A percentile compares a stretch with the other conserved stretches of the same genome.
phyloP scores from a whole-genome alignment of 2,888 invertebrate genomes.

The Drosophila multiciliata region DNA sequence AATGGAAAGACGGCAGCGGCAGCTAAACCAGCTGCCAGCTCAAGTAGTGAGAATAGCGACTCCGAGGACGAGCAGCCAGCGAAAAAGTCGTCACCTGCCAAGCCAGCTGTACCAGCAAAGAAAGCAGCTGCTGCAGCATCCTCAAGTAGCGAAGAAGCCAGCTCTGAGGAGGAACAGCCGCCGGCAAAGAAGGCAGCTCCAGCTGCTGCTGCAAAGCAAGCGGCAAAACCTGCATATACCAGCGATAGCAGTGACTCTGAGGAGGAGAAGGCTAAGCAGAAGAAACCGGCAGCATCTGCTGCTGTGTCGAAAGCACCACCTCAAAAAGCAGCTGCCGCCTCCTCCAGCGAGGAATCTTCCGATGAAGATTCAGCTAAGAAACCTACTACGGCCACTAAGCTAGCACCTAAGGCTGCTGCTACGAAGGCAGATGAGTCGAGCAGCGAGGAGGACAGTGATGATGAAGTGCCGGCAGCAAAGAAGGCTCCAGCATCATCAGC shows the following conservation, averaged over 20 bases:
- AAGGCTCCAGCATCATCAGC: constrained; percentile 77
- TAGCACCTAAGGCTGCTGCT: constrained; percentile 53
- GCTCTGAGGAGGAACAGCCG: constrained; percentile 41
- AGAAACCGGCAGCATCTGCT: constrained; percentile 8
- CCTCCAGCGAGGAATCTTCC: constrained; percentile 55
- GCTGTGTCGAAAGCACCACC: constrained; percentile 16
- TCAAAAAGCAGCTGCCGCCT: constrained; percentile 40
- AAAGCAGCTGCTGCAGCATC: constrained; percentile 27
- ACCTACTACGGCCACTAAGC: constrained; percentile 62
- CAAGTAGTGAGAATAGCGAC: constrained; percentile 50
- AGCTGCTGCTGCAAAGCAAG: constrained; percentile 10
- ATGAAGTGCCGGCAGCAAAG: constrained; percentile 49
- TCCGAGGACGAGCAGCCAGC: constrained; percentile 49
- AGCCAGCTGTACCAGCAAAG: constrained; percentile 23
- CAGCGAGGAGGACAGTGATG: constrained; percentile 52
- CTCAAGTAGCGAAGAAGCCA: constrained; percentile 55
- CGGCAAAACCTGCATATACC: constrained; percentile 12
- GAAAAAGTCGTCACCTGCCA: constrained; percentile 25
- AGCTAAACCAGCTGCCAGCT: constrained; percentile 18
- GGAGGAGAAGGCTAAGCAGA: not conserved
- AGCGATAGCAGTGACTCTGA: constrained; percentile 38
- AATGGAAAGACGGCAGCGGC: constrained; percentile 48
- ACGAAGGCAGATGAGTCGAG: constrained; percentile 17
- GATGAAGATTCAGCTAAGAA: constrained; percentile 39
- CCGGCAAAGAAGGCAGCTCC: constrained; percentile 29